Evolutionary conservation across 2,113 vertebrate species (phyloP).

Genomic region (Willisornis vidua): DNA sequence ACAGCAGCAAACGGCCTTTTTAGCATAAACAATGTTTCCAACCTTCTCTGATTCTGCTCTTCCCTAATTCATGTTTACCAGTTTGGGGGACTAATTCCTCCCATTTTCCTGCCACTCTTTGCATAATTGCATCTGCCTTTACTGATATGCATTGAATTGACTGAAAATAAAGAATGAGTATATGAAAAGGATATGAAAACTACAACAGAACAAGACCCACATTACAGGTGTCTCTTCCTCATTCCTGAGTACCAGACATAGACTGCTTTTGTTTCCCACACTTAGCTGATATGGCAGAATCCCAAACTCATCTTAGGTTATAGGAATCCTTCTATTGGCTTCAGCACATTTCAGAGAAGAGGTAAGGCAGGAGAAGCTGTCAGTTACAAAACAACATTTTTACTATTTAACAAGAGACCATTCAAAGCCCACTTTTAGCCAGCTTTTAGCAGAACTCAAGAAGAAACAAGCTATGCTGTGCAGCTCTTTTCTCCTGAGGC

Average conservation of each 20-base stretch:
- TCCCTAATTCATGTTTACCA: background rate
- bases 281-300: background rate
- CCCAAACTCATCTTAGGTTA: background rate
- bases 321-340: background rate
- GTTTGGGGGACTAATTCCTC: background rate
- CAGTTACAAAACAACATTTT: background rate
- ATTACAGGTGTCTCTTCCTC: background rate
- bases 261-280: background rate
- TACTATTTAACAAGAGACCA: background rate
- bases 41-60: background rate
- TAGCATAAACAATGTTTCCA: background rate
- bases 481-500: background rate
- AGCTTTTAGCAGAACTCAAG: background rate
- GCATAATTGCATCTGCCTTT: background rate
- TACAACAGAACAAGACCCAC: background rate
- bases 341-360: background rate
- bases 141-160: background rate
- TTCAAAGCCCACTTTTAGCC: background rate
- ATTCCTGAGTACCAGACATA: background rate
- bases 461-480: background rate
- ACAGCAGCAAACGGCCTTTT: background rate
- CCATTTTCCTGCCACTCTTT: background rate
- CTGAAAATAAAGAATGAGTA: background rate
- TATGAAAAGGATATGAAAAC: conserved; percentile 11
- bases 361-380: background rate